phyloP scores from a whole-genome alignment of 2,113 vertebrate species.

The Etheostoma cragini region DNA sequence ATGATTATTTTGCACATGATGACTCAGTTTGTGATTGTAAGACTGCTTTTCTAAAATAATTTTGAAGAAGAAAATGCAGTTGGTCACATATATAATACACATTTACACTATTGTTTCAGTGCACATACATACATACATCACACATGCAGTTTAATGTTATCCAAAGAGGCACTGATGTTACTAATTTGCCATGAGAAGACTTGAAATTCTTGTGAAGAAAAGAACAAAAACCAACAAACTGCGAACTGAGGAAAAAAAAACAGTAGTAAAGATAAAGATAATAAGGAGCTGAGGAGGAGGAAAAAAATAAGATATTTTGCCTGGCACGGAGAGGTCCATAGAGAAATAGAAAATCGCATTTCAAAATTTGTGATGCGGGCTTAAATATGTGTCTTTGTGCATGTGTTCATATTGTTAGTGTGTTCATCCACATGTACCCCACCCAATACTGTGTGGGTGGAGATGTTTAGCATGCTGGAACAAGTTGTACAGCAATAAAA shows the following conservation, averaged over 20 bases:
- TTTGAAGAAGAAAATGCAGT: neutral
- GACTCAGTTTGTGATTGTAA: neutral
- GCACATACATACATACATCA: neutral
- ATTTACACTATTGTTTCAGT: neutral
- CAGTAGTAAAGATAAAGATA: conserved; percentile 14
- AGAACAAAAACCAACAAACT: conserved; percentile 8
- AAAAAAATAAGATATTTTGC: conserved; percentile 26
- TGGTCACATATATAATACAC: neutral
- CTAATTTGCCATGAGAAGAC: neutral
- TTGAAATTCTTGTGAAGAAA: neutral
- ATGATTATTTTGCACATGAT: neutral
- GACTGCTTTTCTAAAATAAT: neutral
- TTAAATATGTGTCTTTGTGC: conserved; percentile 21
- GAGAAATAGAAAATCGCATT: conserved; percentile 39
- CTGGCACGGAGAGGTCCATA: conserved; percentile 19
- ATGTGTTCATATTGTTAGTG: conserved; percentile 2
- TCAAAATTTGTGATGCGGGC: conserved; percentile 36
- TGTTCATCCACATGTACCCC: conserved; percentile 23
- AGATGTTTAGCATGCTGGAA: conserved; percentile 44
- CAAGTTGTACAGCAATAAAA: conserved; percentile 55
- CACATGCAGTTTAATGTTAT: neutral
- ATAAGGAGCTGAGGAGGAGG: neutral
- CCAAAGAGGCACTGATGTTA: neutral
- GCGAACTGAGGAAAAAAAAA: conserved; percentile 19
- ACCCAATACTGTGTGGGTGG: conserved; percentile 48